Evolutionary conservation across 2,888 invertebrate genomes (phyloP), one percentile per base, ranked within the genome.

Genomic region (Drosophila anomelani): DNA sequence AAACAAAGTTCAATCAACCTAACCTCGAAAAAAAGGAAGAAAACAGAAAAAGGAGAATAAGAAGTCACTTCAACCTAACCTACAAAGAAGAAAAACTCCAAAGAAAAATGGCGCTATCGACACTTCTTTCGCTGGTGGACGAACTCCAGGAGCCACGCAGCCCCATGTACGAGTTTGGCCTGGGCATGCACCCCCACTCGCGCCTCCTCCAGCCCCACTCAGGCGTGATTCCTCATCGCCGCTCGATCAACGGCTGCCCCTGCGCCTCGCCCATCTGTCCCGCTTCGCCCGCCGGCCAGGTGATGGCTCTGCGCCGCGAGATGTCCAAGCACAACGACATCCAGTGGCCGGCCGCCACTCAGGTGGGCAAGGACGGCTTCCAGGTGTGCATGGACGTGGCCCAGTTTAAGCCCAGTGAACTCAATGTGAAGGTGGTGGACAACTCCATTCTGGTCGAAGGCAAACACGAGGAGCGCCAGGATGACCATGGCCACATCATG

Each of bases 331-430:
- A 74, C 15, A 20, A 58, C 15, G 64, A 71, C n/a, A 66, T 47
- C 43, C 75, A 74, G 13, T 74, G 74, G 73, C 59, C 87, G 13
- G 44, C 51, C 0, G 49, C 61, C 13, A n/a, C 76, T 0, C 73
- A 83, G 41, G 64, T 83, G 71, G 95, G 95, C 85, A 94, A 94
- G n/a, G 94, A 95, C 81, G 95, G 95, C 70, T 95, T 95, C 76
- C 95, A 95, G 89, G 95, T 95, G 12, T 94, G 94, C 82, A 92
- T 96, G 81, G 96, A 97, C 88, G 96, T 97, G 0, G 94, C 95
- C 85, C 95, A 96, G 80, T 97, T 96, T 86, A 93, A 94, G 20
- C 96, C 96, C 0, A 95, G 95, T 20, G 96, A 97, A 91, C 95
- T 97, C 39, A 94, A 94, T 4, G 96, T 97, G 26, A 96, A 96